A percentile compares a stretch with the other conserved stretches of the same genome.
Conservation (phyloP, 2,797 vertebrate species). For the Avahi laniger region DNA sequence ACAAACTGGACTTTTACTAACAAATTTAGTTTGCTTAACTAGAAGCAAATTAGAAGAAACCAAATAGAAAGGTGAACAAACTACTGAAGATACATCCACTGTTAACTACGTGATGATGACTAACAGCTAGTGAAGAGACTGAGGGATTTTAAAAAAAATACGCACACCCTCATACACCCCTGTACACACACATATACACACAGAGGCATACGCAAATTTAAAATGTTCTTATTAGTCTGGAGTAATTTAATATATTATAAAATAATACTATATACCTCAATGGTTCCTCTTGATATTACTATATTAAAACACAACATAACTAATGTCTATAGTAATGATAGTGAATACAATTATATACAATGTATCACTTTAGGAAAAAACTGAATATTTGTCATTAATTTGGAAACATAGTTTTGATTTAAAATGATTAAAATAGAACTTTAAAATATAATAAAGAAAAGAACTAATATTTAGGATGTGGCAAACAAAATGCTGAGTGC, state of each 20-base stretch:
- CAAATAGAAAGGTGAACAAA: neutral
- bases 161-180: neutral
- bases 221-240: neutral
- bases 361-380: neutral
- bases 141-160: neutral
- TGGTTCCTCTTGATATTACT: neutral
- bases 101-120: neutral
- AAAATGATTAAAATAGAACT: neutral
- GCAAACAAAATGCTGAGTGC: neutral
- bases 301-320: neutral
- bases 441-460: neutral
- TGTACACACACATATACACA: neutral
- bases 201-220: neutral
- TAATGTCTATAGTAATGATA: neutral
- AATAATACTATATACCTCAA: neutral
- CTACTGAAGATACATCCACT: neutral
- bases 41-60: neutral
- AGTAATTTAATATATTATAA: neutral
- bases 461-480: neutral
- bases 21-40: neutral
- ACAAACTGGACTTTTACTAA: neutral
- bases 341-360: neutral
- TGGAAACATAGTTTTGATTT: neutral
- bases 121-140: neutral
- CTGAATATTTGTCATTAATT: neutral